Evolutionary conservation across 1,140 invertebrate species (phyloP), one percentile per base, ranked within the genome.

Genomic region (Melipona quadrifasciata): DNA sequence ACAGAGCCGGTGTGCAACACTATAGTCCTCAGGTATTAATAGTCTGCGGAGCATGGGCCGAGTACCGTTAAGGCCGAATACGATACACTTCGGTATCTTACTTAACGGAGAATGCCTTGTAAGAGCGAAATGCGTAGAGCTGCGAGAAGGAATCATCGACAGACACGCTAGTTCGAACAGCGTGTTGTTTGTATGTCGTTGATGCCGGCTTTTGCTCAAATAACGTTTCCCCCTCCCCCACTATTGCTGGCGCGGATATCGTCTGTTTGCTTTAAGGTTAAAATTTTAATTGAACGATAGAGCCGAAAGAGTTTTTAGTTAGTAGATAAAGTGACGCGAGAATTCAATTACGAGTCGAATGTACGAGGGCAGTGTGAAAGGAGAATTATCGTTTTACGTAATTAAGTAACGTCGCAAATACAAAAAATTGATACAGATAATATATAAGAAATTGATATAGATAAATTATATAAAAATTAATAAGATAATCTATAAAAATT

Each of bases 41-140:
- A 84, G 83, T 84, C 83, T 53, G 61, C 70, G 87, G 87, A 88
- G 65, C 85, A 84, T 92, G 92, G 91, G 91, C 91, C 92, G 80
- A 91, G 91, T 93, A 93, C 93, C 92, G 92, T 93, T 93, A 93
- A 89, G 89, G 81, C 84, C 88, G 90, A 90, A 91, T 85, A 76
- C 82, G 82, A 84, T 84, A 84, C 80, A 65, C 77, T 86, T 53
- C 87, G 74, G 84, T 89, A 86, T 82, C 86, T 89, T 73, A 70
- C 78, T 47, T 93, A 93, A 93, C 93, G 91, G 89, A 82, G 84
- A 91, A 90, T 86, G 71, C 81, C 90, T 86, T 82, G 86, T 84
- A 87, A 85, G 81, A 77, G 21, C 57, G 53, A 68, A 70, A 14
- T 27, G 39, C 16, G 19, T 31, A 55, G 24, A 65, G 16, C 19